Base-by-base conservation (phyloP, 2,888 invertebrate genomes). In the Watsonalla cultraria region DNA sequence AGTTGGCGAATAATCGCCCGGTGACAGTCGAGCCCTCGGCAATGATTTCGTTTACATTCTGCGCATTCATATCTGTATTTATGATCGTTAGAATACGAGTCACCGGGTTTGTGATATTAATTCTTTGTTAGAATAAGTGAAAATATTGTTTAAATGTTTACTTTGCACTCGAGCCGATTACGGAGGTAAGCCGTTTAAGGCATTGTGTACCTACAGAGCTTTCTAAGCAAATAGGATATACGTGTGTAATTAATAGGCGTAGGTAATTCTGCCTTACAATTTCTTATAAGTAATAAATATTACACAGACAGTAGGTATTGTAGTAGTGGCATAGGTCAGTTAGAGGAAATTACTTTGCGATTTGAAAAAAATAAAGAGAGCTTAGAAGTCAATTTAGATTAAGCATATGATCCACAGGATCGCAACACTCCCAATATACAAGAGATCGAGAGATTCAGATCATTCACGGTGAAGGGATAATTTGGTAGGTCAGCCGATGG, bases 61-160 rank as follows among this genome's bases (percentile, higher is more conserved):
- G 54, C 56, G 57, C 67, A 52, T 50, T 70, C 14, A 52, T 74
- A n/a, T 66, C 66, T 42, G 60, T 64, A 46, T 64, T 68, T 53
- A 53, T 71, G 54, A 58, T 74, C 50, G 57, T 68, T 54, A 72
- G 67, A 71, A 61, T 73, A 60, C 68, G 68, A 56, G 62, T 64
- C 48, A 55, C 65, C 59, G 55, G 66, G 64, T 68, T 66, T 66
- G 72, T 75, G 74, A 76, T 74, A 73, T 70, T 67, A 70, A 68
- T 72, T 70, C 62, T 70, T 71, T 78, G 74, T 74, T 76, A 64
- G 71, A 66, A 71, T 74, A 74, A 82, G 82, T 82, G 80, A 79
- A 80, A 82, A 68, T 71, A 64, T 68, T 70, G 74, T 75, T 69
- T 78, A 80, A 81, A 90, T 90, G 90, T 88, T 89, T 82, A 74